Evolutionary conservation across 2,797 vertebrate genomes (phyloP).

Genomic region (Helicolenus hilgendorfi): DNA sequence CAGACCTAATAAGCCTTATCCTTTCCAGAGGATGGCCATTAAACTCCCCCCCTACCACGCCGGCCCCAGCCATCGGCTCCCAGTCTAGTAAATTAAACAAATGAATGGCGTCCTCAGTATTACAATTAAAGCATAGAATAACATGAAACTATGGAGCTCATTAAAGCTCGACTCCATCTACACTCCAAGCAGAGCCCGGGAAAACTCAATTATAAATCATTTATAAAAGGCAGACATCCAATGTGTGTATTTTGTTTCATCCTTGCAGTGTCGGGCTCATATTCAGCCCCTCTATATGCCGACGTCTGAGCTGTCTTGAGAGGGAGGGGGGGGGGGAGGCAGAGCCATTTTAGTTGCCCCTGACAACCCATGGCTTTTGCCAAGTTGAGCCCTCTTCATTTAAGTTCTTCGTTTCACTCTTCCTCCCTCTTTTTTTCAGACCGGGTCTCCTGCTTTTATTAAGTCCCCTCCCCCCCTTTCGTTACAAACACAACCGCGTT

Average conservation of each 20-base stretch:
- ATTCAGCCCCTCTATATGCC: constrained; percentile 48
- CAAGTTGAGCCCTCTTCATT: constrained; percentile 78
- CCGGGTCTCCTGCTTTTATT: constrained; percentile 76
- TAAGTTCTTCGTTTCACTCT: constrained; percentile 68
- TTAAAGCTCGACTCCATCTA: constrained; percentile 63
- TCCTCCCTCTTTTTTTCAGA: constrained; percentile 61
- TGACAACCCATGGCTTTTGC: constrained; percentile 82
- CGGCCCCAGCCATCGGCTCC: constrained; percentile 72
- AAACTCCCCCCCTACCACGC: constrained; percentile 69
- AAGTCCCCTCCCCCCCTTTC: constrained; percentile 71
- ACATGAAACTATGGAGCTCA: constrained; percentile 72
- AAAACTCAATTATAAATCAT: constrained; percentile 78
- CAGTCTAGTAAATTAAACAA: constrained; percentile 84
- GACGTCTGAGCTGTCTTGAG: constrained; percentile 29
- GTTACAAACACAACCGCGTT: constrained; percentile 83
- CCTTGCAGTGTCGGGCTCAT: constrained; percentile 58
- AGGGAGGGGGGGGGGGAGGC: constrained; percentile 22
- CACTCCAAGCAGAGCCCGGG: constrained; percentile 39
- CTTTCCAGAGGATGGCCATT: constrained; percentile 87
- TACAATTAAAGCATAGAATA: constrained; percentile 82
- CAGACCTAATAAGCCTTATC: constrained; percentile 90
- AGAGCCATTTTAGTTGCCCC: constrained; percentile 75
- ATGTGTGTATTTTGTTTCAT: constrained; percentile 73
- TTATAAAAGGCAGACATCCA: constrained; percentile 56
- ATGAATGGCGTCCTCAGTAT: constrained; percentile 78